A percentile compares a stretch with the other conserved stretches of the same genome.
Conservation (phyloP, 2,797 vertebrate species). For the Phaenicophaeus curvirostris region DNA sequence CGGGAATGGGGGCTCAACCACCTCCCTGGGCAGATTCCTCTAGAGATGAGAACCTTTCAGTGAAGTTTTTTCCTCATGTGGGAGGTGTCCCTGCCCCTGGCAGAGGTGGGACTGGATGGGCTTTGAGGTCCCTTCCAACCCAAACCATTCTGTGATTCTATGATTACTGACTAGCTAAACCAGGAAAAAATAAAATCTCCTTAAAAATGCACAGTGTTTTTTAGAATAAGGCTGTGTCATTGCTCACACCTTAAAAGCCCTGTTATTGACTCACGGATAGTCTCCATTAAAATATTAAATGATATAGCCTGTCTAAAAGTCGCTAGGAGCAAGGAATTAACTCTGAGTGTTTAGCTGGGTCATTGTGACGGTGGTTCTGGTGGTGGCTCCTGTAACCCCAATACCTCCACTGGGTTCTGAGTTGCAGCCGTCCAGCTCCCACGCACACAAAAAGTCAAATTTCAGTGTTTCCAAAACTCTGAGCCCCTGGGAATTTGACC, state of each 20-base stretch:
- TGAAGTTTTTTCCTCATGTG: too few species aligned
- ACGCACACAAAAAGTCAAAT: not conserved
- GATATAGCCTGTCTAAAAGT: not conserved
- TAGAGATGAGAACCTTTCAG: too few species aligned
- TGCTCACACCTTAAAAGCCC: not conserved
- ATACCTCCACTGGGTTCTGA: not conserved
- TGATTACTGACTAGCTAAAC: not conserved
- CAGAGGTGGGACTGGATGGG: too few species aligned
- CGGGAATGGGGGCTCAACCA: too few species aligned
- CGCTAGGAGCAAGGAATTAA: not conserved
- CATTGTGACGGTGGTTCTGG: not conserved
- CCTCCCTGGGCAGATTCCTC: too few species aligned
- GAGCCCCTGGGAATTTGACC: not conserved
- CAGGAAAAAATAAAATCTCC: not conserved
- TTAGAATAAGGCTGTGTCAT: not conserved
- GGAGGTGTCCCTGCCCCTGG: too few species aligned
- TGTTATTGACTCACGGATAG: not conserved
- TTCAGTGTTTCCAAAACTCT: not conserved
- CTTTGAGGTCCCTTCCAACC: too few species aligned
- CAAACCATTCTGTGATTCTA: too few species aligned
- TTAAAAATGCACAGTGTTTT: not conserved
- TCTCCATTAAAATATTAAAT: constrained; percentile 6
- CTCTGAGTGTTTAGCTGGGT: not conserved
- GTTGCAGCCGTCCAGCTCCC: not conserved
- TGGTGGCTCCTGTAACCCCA: not conserved